Evolutionary conservation across 2,888 invertebrate species (phyloP), one percentile per base, ranked within the genome.

Genomic region (Volucella zonaria): DNA sequence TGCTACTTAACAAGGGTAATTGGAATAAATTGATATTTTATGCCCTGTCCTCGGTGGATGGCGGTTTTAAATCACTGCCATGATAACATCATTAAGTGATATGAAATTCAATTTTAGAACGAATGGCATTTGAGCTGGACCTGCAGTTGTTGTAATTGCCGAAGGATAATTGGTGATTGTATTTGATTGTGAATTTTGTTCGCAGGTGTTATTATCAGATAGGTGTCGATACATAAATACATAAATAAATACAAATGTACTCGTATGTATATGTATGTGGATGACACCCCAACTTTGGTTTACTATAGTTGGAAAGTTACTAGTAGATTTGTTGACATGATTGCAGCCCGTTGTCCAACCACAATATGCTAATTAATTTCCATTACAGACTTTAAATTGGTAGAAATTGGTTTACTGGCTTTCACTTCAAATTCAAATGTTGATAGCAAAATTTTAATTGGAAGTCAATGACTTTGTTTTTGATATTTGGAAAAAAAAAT

Each of bases 51-150:
- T 54, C 52, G 42, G 42, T 64, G 31, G 45, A 61, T 40, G 62
- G 23, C 67, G 51, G 40, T 76, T 40, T 85, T 85, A 85, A 85
- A 85, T 85, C 85, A 85, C 52, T 40, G 66, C 73, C 61, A 49
- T 85, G 85, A 85, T 85, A 85, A 85, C 81, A 85, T 85, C 85
- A 85, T 81, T 77, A 81, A 67, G 76, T 71, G 76, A 81, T 85
- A 81, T 81, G 81, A 77, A 85, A 85, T 81, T 85, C 76, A 85
- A 85, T 85, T 85, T 85, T 85, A 85, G 85, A 81, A 83, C 67
- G 80, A 71, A 79, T 61, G n/a, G 62, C 71, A 38, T 40, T 58
- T 56, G 56, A 67, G 54, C 58, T 67, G 64, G 31, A 31, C 6
- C 58, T 45, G 40, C 15, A 68, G 61, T 64, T 64, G 58, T 42